phyloP scores from a whole-genome alignment of 2,797 vertebrate genomes.

The Poecilia picta region DNA sequence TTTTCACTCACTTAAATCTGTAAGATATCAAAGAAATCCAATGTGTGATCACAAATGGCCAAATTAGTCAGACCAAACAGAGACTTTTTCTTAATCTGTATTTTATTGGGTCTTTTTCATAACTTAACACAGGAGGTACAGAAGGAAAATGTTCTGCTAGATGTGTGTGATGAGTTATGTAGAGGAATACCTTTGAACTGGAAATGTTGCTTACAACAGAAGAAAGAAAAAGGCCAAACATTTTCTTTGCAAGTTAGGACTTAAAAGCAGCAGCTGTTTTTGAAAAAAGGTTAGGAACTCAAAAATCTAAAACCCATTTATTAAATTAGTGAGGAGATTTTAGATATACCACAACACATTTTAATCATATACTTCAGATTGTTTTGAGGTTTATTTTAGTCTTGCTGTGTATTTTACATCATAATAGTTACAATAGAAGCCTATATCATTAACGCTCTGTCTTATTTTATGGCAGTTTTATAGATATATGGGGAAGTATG shows the following conservation, averaged over 20 bases:
- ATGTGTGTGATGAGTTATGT: not conserved
- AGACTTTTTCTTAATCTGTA: not conserved
- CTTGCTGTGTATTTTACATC: not conserved
- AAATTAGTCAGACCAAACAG: conserved; percentile 4
- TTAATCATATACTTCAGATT: not conserved
- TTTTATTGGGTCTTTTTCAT: not conserved
- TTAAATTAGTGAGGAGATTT: not conserved
- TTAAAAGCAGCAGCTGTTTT: not conserved
- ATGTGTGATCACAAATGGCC: conserved; percentile 3
- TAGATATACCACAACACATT: not conserved
- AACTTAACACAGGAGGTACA: not conserved
- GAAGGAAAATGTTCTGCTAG: not conserved
- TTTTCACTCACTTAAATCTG: conserved; percentile 16
- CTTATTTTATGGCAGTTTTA: not conserved
- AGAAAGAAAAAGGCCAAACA: not conserved
- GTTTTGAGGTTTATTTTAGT: not conserved
- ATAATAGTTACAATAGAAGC: not conserved
- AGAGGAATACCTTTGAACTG: not conserved
- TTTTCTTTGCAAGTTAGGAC: not conserved
- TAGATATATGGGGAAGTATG: not conserved
- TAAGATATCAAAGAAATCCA: conserved; percentile 2
- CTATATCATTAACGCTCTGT: not conserved
- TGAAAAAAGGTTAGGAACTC: not conserved
- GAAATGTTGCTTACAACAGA: not conserved
- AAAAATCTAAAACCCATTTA: not conserved